Percentiles rank a stretch among this genome's conserved stretches.
Conservation (phyloP, 2,797 vertebrate genomes). For the Paguma larvata region DNA sequence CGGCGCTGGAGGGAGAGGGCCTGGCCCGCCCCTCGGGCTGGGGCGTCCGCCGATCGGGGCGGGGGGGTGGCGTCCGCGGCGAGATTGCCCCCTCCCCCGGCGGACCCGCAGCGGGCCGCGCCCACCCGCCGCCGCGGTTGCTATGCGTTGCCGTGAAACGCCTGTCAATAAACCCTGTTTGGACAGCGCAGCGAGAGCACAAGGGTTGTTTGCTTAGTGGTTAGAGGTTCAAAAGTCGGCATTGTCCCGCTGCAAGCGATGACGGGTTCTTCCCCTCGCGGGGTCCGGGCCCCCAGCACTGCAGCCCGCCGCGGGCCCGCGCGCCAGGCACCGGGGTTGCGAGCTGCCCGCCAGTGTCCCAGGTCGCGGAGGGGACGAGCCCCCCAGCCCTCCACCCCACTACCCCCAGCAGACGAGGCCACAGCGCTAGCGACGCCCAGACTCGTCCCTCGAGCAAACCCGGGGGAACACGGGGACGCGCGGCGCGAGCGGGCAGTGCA, state of each 20-base stretch:
- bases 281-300: background rate
- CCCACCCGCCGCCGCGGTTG: constrained; percentile 81
- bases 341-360: background rate
- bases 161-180: constrained; percentile 91
- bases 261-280: constrained; percentile 75
- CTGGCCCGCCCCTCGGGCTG: background rate
- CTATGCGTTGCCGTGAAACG: constrained; percentile 90
- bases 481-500: background rate
- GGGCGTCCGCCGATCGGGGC: background rate
- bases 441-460: background rate
- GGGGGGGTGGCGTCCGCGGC: background rate
- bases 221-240: constrained; percentile 93
- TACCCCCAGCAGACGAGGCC: background rate
- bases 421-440: background rate
- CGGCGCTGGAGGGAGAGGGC: background rate
- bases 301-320: background rate
- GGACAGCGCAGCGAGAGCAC: constrained; percentile 89
- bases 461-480: background rate
- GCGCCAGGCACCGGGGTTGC: background rate
- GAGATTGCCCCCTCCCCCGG: background rate
- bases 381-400: background rate
- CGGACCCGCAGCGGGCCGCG: constrained; percentile 41
- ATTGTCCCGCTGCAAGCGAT: constrained; percentile 88
- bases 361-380: background rate
- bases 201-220: constrained; percentile 92